phyloP scores from a whole-genome alignment of 2,113 vertebrate genomes.

The Prunella himalayana region DNA sequence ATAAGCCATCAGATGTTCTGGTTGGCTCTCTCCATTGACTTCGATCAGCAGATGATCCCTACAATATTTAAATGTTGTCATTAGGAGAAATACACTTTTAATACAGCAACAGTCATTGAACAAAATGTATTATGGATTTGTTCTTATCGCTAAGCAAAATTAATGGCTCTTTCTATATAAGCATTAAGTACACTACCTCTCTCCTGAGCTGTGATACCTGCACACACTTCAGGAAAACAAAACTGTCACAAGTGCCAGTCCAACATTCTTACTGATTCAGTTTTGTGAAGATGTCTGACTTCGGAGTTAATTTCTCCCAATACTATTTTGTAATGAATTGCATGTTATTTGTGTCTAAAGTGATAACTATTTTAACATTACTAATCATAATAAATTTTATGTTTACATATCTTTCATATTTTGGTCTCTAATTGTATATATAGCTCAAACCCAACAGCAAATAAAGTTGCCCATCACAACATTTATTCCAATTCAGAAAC shows the following conservation, averaged over 20 bases:
- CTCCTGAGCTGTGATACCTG: background rate
- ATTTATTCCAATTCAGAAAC: background rate
- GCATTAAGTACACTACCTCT: background rate
- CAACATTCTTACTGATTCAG: background rate
- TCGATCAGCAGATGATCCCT: slow-evolving; percentile 94
- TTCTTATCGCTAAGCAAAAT: background rate
- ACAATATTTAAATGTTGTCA: background rate
- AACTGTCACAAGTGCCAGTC: background rate
- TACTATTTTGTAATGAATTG: background rate
- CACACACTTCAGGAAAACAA: background rate
- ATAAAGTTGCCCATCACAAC: background rate
- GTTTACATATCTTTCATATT: background rate
- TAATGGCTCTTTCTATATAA: background rate
- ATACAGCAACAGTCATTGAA: background rate
- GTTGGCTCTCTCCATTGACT: slow-evolving; percentile 97
- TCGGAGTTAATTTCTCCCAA: background rate
- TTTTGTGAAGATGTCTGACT: background rate
- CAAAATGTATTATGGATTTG: background rate
- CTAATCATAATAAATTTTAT: background rate
- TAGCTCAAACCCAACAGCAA: background rate
- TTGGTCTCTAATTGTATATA: background rate
- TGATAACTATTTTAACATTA: background rate
- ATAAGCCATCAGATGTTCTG: slow-evolving; percentile 87
- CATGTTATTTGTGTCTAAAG: background rate
- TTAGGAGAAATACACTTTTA: background rate